Evolutionary conservation across 2,113 vertebrate genomes (phyloP), one percentile per base, ranked within the genome.

Genomic region (Gasterosteus nipponicus): DNA sequence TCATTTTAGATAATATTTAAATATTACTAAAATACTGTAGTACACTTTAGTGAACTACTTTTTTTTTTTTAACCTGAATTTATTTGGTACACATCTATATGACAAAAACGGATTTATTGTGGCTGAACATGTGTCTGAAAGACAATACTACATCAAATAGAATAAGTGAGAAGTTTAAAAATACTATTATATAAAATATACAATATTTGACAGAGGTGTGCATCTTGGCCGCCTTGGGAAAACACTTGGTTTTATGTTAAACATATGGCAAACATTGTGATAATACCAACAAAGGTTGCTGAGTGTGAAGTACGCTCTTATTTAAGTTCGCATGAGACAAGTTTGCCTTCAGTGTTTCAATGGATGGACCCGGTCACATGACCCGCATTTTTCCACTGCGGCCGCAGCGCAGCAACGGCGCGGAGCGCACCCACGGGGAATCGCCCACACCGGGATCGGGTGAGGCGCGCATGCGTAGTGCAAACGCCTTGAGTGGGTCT

Each of bases 381-480:
- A 44, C n/a, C 41, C 31, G 68, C 67, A 14, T 11, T 72, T 41
- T 5, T 5, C n/a, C 0, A 71, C 33, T 3, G 60, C 4, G 10
- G 12, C 64, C 71, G 5, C 53, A 42, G 10, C 10, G 41, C 12
- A 16, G 22, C 22, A 26, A 26, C 29, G 7, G 38, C 19, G 22
- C 22, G 51, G 51, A 26, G 51, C 51, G 51, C 47, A 57, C 26
- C 54, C 14, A 22, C 35, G 29, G 59, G 33, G 26, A 44, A 44
- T 14, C 26, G 31, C 5, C 38, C 12, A 10, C 47, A 9, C 18
- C 47, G 44, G 44, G 12, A 10, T 53, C 4, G 4, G 7, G 11
- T 56, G 10, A 10, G 54, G 3, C 47, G 76, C 90, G 90, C 90
- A 86, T 81, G 90, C 84, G 78, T 65, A 0, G 0, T 47, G 7